Base-by-base conservation (phyloP, 2,113 vertebrate species). In the Solenodon paradoxus region DNA sequence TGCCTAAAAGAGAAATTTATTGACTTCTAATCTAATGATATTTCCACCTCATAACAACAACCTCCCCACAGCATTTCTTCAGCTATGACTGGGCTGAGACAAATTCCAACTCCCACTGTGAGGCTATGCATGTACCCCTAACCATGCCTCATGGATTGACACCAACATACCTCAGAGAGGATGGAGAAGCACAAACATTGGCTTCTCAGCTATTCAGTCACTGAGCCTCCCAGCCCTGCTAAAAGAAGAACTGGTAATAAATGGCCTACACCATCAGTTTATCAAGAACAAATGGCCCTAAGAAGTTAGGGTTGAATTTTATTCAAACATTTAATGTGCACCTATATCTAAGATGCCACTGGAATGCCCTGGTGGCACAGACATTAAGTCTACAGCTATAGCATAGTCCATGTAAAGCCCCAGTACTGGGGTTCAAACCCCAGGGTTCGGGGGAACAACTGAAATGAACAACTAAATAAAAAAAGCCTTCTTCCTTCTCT, bases 311-410 rank as follows among this genome's bases (percentile, higher is more conserved):
- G 45, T 40, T 81, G 40, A 75, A 88, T n/a, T 68, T 49, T 63
- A 82, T 72, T 20, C 91, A 80, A 92, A 78, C 20, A 85, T 71
- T 88, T 84, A 80, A 59, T 83, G 2, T 81, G 49, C 51, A 94
- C 57, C 40, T 66, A 35, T 7, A 28, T 90, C 19, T 17, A 87
- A 77, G 72, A 71, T 51, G 68, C 45, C 22, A 91, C n/a, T 9
- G 7, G 9, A 55, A 55, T n/a, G n/a, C n/a, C n/a, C n/a, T n/a
- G n/a, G n/a, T n/a, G n/a, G n/a, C n/a, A n/a, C n/a, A n/a, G n/a
- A n/a, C n/a, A n/a, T n/a, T n/a, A n/a, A n/a, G n/a, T n/a, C n/a
- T n/a, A n/a, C n/a, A n/a, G n/a, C n/a, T n/a, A n/a, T n/a, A n/a
- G n/a, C n/a, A n/a, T n/a, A n/a, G n/a, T n/a, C n/a, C n/a, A n/a